A percentile compares a stretch with the other conserved stretches of the same genome.
These are phyloP conservation scores for Pterostichus niger DNA, from an alignment of 2,888 invertebrate genomes.

Conservation along the genomic window DNA sequence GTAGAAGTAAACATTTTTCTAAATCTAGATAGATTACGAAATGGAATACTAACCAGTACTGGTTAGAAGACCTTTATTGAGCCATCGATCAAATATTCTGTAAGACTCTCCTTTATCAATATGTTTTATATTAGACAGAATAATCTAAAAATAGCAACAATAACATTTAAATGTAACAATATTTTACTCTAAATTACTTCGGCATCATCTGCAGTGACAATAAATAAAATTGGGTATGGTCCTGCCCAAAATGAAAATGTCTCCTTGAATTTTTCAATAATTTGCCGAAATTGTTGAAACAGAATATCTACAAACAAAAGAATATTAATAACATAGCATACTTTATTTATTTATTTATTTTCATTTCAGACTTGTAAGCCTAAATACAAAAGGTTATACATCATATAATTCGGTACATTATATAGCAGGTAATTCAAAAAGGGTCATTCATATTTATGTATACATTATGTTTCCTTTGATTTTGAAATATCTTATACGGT, in stretches of 20 bases:
- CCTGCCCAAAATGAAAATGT: slow-evolving; percentile 29
- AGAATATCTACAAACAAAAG: background rate
- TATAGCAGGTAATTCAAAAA: no score
- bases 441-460: no score
- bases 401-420: no score
- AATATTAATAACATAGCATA: no score
- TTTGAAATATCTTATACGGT: no score
- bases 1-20: background rate
- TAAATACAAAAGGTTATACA: no score
- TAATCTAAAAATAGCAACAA: slow-evolving; percentile 69
- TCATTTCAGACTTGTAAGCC: no score
- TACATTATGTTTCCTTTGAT: no score
- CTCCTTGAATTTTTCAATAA: background rate
- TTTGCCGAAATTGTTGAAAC: background rate
- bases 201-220: slow-evolving; percentile 57
- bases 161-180: background rate
- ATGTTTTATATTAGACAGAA: slow-evolving; percentile 72
- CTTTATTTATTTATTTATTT: no score
- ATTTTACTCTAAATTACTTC: slow-evolving; percentile 12
- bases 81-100: slow-evolving; percentile 73
- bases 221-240: background rate
- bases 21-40: background rate
- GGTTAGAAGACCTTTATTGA: slow-evolving; percentile 75
- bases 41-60: slow-evolving; percentile 72
- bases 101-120: slow-evolving; percentile 73